phyloP scores from a whole-genome alignment of 2,888 invertebrate species.

The Drosophila paramelanica region DNA sequence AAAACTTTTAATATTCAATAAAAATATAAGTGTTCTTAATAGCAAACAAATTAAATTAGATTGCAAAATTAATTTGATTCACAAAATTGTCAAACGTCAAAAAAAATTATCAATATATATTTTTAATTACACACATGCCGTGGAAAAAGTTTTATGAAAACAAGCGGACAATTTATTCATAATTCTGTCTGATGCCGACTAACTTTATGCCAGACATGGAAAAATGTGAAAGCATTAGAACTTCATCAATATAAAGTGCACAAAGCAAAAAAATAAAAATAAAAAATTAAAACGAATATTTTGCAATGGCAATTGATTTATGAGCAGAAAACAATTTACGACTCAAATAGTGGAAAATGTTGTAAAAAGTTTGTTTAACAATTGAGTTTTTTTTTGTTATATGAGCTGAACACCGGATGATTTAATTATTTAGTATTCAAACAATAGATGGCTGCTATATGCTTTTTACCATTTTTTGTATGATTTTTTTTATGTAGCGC shows the following conservation, averaged over 20 bases:
- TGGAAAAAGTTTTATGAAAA: constrained; percentile 17
- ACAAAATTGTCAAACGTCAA: not conserved
- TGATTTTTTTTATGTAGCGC: constrained; percentile 37
- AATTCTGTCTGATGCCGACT: constrained; percentile 9
- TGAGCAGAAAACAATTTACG: constrained; percentile 67
- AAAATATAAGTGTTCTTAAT: constrained; percentile 1
- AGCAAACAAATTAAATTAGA: not conserved
- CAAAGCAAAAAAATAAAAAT: constrained; percentile 14
- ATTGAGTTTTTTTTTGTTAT: constrained; percentile 40
- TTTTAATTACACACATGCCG: constrained; percentile 1
- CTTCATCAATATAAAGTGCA: constrained; percentile 32
- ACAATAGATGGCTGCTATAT: constrained; percentile 40
- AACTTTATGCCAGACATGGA: constrained; percentile 32
- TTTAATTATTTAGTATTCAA: constrained; percentile 67
- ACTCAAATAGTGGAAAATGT: constrained; percentile 75
- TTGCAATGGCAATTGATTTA: constrained; percentile 68
- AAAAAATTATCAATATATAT: not conserved
- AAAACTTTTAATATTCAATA: too few species aligned
- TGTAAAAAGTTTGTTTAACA: constrained; percentile 62
- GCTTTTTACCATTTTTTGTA: constrained; percentile 12
- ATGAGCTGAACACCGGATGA: constrained; percentile 45
- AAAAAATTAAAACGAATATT: constrained; percentile 20
- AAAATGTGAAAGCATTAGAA: constrained; percentile 51
- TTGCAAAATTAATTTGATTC: constrained; percentile 4
- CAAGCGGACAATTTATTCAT: constrained; percentile 15